phyloP scores from a whole-genome alignment of 2,888 invertebrate genomes.

The Pristionchus exspectatus region DNA sequence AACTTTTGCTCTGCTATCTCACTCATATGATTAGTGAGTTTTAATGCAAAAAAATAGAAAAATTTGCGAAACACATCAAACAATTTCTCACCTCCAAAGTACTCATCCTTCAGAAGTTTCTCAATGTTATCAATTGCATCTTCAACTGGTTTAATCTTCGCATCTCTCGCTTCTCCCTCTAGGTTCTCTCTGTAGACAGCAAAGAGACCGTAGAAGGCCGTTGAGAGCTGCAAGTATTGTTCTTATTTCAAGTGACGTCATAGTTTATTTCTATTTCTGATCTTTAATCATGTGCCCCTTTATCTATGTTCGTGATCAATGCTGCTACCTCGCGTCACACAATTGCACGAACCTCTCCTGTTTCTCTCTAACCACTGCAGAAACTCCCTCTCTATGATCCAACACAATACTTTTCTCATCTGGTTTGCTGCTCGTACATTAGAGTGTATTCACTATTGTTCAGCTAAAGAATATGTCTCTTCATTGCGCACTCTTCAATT shows the following conservation, averaged over 20 bases:
- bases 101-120: constrained; percentile 62
- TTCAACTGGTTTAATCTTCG: constrained; percentile 61
- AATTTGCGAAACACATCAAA: not conserved
- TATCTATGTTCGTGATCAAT: not conserved
- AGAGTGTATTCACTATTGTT: not conserved
- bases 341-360: not conserved
- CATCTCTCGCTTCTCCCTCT: constrained; percentile 58
- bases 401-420: not conserved
- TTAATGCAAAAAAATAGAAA: not conserved
- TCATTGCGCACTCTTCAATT: not conserved
- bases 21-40: no score
- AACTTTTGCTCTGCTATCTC: no score
- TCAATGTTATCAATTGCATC: constrained; percentile 66
- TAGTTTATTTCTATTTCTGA: not conserved
- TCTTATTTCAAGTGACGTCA: not conserved
- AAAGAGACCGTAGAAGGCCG: constrained; percentile 60
- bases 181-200: constrained; percentile 58
- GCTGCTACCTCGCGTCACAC: not conserved
- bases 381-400: not conserved
- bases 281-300: not conserved
- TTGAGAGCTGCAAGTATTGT: constrained; percentile 58
- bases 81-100: constrained; percentile 63
- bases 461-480: not conserved
- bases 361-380: not conserved
- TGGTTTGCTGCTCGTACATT: not conserved